A percentile compares a stretch with the other conserved stretches of the same genome.
phyloP scores from a whole-genome alignment of 2,797 vertebrate genomes.

The Micromesistius poutassou region DNA sequence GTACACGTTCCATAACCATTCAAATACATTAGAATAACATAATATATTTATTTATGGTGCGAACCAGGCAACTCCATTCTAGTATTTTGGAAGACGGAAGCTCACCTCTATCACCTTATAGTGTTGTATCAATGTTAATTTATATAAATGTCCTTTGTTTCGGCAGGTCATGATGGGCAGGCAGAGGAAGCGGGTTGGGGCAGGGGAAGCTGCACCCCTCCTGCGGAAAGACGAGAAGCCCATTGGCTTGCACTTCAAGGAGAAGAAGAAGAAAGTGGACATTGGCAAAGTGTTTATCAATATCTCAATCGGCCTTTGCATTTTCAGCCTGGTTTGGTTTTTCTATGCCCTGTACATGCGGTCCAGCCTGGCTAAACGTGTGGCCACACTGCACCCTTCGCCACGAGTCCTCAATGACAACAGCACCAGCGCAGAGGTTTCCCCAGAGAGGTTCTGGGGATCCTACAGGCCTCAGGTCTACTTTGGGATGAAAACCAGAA shows the following conservation, averaged over 20 bases:
- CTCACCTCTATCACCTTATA: background rate
- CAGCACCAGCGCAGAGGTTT: conserved; percentile 71
- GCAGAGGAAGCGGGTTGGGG: conserved; percentile 74
- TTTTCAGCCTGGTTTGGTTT: conserved; percentile 81
- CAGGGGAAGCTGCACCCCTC: conserved; percentile 61
- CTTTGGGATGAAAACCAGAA: conserved; percentile 95
- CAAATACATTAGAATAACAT: background rate
- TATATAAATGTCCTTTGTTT: conserved; percentile 22
- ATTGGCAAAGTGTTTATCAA: conserved; percentile 79
- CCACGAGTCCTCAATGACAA: conserved; percentile 70
- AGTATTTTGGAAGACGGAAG: background rate
- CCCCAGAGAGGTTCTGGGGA: conserved; percentile 86
- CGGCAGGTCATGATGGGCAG: conserved; percentile 73
- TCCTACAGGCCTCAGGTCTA: conserved; percentile 93
- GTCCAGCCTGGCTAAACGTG: conserved; percentile 71
- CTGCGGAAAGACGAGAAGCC: conserved; percentile 73
- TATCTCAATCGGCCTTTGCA: conserved; percentile 78
- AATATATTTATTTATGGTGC: background rate
- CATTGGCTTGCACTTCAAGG: conserved; percentile 65
- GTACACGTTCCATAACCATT: background rate
- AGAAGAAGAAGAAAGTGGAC: conserved; percentile 78
- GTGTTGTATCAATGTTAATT: background rate
- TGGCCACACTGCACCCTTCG: conserved; percentile 79
- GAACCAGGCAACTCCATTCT: background rate
- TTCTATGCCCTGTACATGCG: conserved; percentile 78